A percentile compares a stretch with the other conserved stretches of the same genome.
Conservation (phyloP, 2,113 vertebrate species). For the Lycocorax pyrrhopterus region DNA sequence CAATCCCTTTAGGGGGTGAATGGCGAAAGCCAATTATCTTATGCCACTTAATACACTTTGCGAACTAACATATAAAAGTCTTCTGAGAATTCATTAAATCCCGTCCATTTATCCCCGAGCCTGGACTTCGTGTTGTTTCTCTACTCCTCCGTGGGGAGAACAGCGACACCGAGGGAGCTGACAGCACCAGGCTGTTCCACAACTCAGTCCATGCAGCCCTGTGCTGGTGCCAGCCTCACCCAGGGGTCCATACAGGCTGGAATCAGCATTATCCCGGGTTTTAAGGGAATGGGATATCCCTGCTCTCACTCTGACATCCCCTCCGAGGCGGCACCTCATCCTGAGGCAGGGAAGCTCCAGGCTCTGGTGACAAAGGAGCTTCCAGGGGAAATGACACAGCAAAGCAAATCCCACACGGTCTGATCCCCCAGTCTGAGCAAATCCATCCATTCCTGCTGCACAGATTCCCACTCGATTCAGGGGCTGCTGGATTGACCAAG, state of each 20-base stretch:
- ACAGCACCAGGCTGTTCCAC: accelerated
- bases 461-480: neutral
- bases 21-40: too few relatives aligned
- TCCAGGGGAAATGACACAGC: neutral
- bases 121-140: too few relatives aligned
- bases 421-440: neutral
- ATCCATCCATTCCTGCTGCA: neutral
- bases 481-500: neutral
- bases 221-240: neutral
- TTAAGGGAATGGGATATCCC: neutral
- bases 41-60: too few relatives aligned
- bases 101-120: too few relatives aligned
- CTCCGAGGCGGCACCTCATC: neutral
- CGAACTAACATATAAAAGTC: too few relatives aligned
- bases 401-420: neutral
- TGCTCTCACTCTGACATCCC: neutral
- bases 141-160: too few relatives aligned
- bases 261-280: neutral
- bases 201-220: accelerated
- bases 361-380: neutral
- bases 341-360: neutral
- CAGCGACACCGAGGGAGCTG: neutral
- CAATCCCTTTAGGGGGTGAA: too few relatives aligned
- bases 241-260: neutral
- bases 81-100: too few relatives aligned